Evolutionary conservation across 2,797 vertebrate species (phyloP).

Genomic region (Aythya fuligula): DNA sequence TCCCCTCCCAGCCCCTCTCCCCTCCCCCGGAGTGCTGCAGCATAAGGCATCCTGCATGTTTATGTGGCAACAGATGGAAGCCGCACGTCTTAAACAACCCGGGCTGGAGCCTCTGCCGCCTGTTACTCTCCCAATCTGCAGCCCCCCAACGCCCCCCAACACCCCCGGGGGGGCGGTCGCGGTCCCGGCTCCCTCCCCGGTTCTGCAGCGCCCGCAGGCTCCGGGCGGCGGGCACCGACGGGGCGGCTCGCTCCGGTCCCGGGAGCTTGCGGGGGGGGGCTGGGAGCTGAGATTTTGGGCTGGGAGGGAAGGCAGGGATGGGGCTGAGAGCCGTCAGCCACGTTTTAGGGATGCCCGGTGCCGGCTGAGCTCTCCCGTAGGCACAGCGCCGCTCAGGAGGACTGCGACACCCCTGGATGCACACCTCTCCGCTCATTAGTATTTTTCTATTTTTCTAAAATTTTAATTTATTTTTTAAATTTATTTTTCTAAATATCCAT

Average conservation of each 20-base stretch:
- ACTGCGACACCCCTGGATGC: no score
- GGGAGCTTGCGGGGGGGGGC: neutral
- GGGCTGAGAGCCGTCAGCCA: conserved; percentile 62
- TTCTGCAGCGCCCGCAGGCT: neutral
- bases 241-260: neutral
- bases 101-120: neutral
- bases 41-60: neutral
- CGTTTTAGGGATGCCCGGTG: neutral
- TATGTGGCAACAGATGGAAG: conserved; percentile 28
- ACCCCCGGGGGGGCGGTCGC: no score
- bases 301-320: conserved; percentile 59
- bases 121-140: neutral
- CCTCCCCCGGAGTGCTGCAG: neutral
- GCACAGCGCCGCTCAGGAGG: no score
- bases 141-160: no score
- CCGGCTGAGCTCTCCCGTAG: neutral
- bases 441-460: no score
- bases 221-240: neutral
- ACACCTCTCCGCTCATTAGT: no score
- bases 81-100: neutral
- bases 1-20: neutral
- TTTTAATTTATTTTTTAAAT: no score
- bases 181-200: neutral
- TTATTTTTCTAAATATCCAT: no score
- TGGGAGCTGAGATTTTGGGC: conserved; percentile 10